Conservation (phyloP, 2,113 vertebrate species). For the Scomber japonicus region DNA sequence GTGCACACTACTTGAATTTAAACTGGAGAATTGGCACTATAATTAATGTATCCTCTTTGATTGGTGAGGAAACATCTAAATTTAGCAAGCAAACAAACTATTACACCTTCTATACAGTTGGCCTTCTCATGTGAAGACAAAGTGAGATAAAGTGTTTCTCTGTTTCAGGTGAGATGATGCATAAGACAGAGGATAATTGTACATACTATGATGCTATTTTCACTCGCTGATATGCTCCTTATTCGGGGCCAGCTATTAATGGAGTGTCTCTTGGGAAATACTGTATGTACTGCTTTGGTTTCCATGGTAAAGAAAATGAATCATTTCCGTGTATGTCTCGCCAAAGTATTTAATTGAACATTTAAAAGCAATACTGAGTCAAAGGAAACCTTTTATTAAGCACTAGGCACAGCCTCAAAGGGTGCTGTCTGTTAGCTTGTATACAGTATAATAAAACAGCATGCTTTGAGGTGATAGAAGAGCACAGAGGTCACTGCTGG, state of each 20-base stretch:
- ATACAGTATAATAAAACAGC: not conserved
- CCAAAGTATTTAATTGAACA: slow-evolving; percentile 19
- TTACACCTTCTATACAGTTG: not conserved
- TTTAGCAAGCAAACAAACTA: no score
- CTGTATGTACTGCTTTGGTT: slow-evolving; percentile 12
- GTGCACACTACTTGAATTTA: no score
- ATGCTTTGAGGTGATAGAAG: slow-evolving; percentile 21
- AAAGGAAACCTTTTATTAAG: slow-evolving; percentile 18
- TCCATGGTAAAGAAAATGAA: slow-evolving; percentile 34
- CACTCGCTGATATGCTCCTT: no score
- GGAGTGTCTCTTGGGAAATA: not conserved
- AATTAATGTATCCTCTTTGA: no score
- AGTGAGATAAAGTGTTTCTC: no score
- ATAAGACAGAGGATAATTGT: no score
- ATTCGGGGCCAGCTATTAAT: no score
- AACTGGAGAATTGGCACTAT: no score
- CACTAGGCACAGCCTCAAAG: not conserved
- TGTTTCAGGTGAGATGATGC: no score
- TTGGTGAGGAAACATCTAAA: no score
- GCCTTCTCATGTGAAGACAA: no score
- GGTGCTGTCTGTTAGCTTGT: not conserved
- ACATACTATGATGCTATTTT: no score
- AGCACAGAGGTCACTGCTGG: slow-evolving; percentile 15
- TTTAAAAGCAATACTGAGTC: slow-evolving; percentile 13
- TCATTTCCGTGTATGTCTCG: not conserved